Conservation (phyloP, 2,888 invertebrate species). For the Stomorhina lunata region DNA sequence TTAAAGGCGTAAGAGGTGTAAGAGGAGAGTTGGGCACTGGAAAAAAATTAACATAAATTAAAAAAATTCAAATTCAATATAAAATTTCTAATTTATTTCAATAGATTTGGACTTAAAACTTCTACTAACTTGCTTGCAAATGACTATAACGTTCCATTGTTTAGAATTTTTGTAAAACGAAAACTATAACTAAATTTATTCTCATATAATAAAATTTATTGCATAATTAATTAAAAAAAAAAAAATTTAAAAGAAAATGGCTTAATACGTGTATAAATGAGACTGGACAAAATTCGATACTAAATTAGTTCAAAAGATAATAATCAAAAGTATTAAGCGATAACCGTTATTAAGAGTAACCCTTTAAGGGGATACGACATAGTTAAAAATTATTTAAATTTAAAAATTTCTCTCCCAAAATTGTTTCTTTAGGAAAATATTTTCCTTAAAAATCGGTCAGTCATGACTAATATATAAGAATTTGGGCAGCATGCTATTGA, state of each 20-base stretch:
- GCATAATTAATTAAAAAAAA: constrained; percentile 7
- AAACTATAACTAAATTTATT: background rate
- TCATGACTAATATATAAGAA: too few relatives aligned
- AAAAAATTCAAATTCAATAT: background rate
- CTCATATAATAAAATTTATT: constrained; percentile 1
- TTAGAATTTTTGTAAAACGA: background rate
- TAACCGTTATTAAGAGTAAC: constrained; percentile 38
- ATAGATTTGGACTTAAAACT: background rate
- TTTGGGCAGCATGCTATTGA: too few relatives aligned
- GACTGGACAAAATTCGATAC: background rate
- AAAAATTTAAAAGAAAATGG: constrained; percentile 1
- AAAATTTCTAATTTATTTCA: background rate
- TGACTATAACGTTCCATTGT: constrained; percentile 57
- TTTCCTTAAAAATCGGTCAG: too few relatives aligned
- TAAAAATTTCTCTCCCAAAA: too few relatives aligned
- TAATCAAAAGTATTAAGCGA: background rate
- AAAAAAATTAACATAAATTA: background rate
- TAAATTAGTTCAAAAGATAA: background rate
- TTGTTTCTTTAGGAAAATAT: too few relatives aligned
- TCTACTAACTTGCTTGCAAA: constrained; percentile 51
- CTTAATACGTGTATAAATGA: background rate
- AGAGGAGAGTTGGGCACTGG: constrained; percentile 71
- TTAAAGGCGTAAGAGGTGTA: constrained; percentile 71
- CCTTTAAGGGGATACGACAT: background rate
- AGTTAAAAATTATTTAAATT: background rate